A percentile compares a stretch with the other conserved stretches of the same genome.
These are phyloP conservation scores for Lepidiolamprologus cunningtoni DNA, from an alignment of 2,113 vertebrate species.

Conservation along the genomic window DNA sequence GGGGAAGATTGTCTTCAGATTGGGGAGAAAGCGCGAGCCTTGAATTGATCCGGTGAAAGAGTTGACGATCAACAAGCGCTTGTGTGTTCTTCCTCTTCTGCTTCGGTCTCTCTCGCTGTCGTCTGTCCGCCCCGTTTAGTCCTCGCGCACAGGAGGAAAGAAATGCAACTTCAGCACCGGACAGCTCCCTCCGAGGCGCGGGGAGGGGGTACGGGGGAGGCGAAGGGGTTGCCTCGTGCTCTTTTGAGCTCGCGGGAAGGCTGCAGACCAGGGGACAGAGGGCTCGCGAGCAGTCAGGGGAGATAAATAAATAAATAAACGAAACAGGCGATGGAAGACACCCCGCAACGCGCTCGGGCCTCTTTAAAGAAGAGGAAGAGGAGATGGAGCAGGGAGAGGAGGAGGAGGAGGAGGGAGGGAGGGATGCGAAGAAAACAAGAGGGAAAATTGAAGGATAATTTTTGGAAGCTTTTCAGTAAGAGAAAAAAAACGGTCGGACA, in stretches of 20 bases:
- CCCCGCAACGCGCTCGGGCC: conserved; percentile 21
- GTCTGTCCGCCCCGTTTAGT: conserved; percentile 9
- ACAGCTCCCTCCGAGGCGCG: conserved; percentile 63
- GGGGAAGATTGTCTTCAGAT: conserved; percentile 5
- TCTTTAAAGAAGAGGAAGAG: conserved; percentile 17
- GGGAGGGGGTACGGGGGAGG: neutral
- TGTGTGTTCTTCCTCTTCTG: neutral
- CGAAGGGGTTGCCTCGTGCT: conserved; percentile 8
- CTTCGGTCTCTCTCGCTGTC: neutral
- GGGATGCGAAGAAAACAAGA: conserved; percentile 17
- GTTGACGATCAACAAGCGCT: neutral
- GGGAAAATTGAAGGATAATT: neutral
- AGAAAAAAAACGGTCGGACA: neutral
- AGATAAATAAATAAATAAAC: neutral
- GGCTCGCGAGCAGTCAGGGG: neutral
- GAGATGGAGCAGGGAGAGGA: neutral
- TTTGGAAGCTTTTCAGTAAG: conserved; percentile 5
- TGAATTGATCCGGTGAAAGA: neutral
- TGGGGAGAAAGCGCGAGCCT: neutral
- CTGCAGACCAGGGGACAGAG: neutral
- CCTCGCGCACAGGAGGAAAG: conserved; percentile 27
- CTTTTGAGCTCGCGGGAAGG: conserved; percentile 4
- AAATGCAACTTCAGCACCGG: conserved; percentile 80
- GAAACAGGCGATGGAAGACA: neutral
- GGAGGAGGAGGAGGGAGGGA: conserved; percentile 5